Conservation (phyloP, 2,888 invertebrate species). For the Catocala nupta region DNA sequence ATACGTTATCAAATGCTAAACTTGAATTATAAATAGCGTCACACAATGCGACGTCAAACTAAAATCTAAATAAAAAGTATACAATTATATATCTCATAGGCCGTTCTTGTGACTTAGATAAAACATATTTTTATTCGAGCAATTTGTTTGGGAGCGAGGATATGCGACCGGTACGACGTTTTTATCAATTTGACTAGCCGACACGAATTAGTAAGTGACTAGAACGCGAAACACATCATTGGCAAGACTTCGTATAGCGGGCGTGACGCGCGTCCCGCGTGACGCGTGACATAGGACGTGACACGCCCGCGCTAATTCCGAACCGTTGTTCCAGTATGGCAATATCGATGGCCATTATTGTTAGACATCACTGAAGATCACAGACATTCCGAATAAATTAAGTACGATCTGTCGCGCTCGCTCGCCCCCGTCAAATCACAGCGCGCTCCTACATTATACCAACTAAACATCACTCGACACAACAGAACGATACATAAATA, state of each 20-base stretch:
- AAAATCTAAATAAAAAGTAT: conserved; percentile 74
- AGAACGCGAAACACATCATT: conserved; percentile 81
- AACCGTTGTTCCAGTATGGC: conserved; percentile 59
- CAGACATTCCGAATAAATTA: conserved; percentile 68
- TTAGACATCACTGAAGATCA: conserved; percentile 58
- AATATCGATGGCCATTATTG: conserved; percentile 59
- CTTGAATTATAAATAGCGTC: conserved; percentile 73
- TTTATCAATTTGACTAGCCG: conserved; percentile 79
- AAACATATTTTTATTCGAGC: conserved; percentile 50
- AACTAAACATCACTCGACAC: conserved; percentile 27
- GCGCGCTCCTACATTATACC: conserved; percentile 28
- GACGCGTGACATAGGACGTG: too few relatives aligned
- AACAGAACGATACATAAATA: conserved; percentile 19
- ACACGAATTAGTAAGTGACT: conserved; percentile 84
- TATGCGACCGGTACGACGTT: conserved; percentile 39
- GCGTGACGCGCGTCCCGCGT: conserved; percentile 15
- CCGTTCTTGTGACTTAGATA: conserved; percentile 81
- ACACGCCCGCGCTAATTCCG: conserved; percentile 41
- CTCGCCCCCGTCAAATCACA: conserved; percentile 40
- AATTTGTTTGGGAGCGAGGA: conserved; percentile 36
- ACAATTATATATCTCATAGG: conserved; percentile 74
- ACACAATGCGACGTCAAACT: conserved; percentile 60
- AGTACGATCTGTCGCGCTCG: conserved; percentile 47
- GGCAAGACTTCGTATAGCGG: conserved; percentile 75
- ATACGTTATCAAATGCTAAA: conserved; percentile 74